Conservation (phyloP, 2,888 invertebrate genomes). For the Gymnosoma rotundatum region DNA sequence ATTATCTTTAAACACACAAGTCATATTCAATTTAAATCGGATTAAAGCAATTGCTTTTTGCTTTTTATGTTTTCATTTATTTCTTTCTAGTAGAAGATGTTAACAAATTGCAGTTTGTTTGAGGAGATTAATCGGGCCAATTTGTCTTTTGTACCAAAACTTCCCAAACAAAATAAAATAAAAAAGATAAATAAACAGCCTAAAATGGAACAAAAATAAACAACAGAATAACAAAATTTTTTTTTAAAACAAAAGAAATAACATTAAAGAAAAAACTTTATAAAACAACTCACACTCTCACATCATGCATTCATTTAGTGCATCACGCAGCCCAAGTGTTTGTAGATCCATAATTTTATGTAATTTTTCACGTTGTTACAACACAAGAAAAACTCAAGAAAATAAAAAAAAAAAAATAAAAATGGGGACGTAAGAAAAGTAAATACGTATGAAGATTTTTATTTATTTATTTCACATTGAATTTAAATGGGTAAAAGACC, state of each 20-base stretch:
- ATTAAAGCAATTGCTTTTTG: conserved; percentile 23
- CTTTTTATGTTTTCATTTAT: neutral
- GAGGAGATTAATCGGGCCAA: conserved; percentile 66
- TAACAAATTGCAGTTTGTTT: conserved; percentile 65
- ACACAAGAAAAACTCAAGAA: conserved; percentile 21
- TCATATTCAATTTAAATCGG: conserved; percentile 47
- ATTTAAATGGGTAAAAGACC: conserved; percentile 36
- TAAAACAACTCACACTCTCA: neutral
- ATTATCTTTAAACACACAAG: conserved; percentile 12
- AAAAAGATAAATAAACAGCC: conserved; percentile 8
- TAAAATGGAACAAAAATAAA: conserved; percentile 16
- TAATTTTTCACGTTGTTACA: conserved; percentile 54
- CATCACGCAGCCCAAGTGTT: conserved; percentile 14
- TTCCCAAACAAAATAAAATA: neutral
- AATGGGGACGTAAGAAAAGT: conserved; percentile 8
- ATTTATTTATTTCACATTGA: neutral
- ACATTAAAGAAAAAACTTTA: neutral
- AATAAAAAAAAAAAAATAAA: conserved; percentile 26
- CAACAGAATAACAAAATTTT: neutral
- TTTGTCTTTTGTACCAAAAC: conserved; percentile 45
- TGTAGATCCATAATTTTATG: conserved; percentile 54
- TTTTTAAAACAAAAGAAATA: neutral
- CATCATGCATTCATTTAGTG: conserved; percentile 12
- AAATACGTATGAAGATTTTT: neutral
- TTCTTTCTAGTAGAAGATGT: neutral